Conservation (phyloP, 1,140 invertebrate species). For the Berghia stephanieae region DNA sequence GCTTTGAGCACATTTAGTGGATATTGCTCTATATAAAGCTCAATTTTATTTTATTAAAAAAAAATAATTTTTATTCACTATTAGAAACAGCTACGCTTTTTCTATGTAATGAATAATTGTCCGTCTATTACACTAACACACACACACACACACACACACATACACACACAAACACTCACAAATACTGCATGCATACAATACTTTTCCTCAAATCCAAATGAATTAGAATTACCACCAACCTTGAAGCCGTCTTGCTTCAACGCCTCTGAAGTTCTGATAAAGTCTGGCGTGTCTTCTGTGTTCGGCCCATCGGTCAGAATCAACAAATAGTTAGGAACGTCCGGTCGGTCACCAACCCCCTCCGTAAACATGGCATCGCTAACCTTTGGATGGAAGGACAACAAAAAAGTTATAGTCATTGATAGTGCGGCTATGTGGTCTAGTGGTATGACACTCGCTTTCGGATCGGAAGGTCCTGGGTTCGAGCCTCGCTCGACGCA, state of each 20-base stretch:
- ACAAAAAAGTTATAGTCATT: not conserved
- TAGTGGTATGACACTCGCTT: not conserved
- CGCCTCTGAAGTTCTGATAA: constrained; percentile 36
- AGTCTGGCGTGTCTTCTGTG: constrained; percentile 40
- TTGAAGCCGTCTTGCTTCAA: constrained; percentile 36
- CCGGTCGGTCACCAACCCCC: constrained; percentile 48
- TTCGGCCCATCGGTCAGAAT: constrained; percentile 57
- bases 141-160: not conserved
- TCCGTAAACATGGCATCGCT: constrained; percentile 39
- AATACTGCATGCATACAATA: not conserved
- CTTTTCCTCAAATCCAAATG: constrained; percentile 3
- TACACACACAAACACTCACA: not conserved
- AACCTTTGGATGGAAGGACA: constrained; percentile 39
- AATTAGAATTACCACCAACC: constrained; percentile 22
- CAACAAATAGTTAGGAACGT: constrained; percentile 57
- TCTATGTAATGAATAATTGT: not conserved
- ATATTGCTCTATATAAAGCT: too few species aligned
- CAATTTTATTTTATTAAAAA: too few species aligned
- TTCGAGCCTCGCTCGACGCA: not conserved
- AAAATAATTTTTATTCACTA: not conserved
- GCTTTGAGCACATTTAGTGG: too few species aligned
- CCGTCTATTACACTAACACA: not conserved
- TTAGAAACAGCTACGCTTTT: not conserved
- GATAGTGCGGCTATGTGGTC: not conserved
- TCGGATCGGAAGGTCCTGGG: not conserved